Evolutionary conservation across 2,888 invertebrate genomes (phyloP), one percentile per base, ranked within the genome.

Genomic region (Thyatira batis): DNA sequence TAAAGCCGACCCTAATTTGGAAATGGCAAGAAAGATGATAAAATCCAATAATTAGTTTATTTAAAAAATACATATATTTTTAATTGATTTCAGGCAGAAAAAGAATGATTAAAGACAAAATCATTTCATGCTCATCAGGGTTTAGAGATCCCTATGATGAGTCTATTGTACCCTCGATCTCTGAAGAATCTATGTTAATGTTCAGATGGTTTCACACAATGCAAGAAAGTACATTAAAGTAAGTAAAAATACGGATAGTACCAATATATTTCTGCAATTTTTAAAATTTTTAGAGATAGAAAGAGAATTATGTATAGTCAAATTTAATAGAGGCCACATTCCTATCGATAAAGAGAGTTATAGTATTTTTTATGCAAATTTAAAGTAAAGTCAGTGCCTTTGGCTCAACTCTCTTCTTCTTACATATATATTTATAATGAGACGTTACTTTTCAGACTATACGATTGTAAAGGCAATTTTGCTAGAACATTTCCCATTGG

Each of bases 161-260:
- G 0, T 51, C 62, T 2, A 27, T 66, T 0, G 13, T 55, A 5
- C 79, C 79, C 0, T 56, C 61, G 51, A 46, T 72, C n/a, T 63
- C 72, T 3, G 17, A 73, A 2, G 82, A 82, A 55, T 77, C 53
- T 25, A 56, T 66, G 1, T 65, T 61, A 5, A 56, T 60, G 0
- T 49, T 68, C 2, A 69, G 82, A 30, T 80, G 79, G 77, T 65
- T 68, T 8, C 82, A 82, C 54, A 62, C 64, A 0, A 62, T 78
- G 30, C 80, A 79, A 21, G 69, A 76, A 20, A 76, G 73, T 6
- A 54, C 51, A 20, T 20, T 73, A 33, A 77, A 74, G 80, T 82
- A 52, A 58, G 71, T 63, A 44, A n/a, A 6, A n/a, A n/a, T n/a
- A n/a, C n/a, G 25, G 10, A 25, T 46, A 30, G 11, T 9, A 25